Base-by-base conservation (phyloP, 1,140 invertebrate species). In the Heliconius melpomene region DNA sequence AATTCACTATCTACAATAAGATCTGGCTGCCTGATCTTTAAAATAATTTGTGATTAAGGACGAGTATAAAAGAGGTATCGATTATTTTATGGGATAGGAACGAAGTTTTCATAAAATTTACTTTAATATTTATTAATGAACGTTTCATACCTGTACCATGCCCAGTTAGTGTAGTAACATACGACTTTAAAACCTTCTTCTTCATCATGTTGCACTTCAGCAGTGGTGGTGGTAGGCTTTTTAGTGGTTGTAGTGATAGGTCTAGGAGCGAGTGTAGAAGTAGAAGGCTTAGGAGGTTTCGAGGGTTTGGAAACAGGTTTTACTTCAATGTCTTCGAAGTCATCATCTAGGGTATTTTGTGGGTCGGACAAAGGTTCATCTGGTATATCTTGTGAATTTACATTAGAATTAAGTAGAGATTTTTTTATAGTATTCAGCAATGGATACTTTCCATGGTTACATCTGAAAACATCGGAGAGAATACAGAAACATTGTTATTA, bases 131-230 rank as follows among this genome's bases (percentile, higher is more conserved):
- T 57, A 9, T 57, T 9, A 57, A 57, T 23, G 20, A 57, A 9
- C 32, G 3, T 66, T 76, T 70, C 72, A 81, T 89, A 95, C 94
- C 94, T 96, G 86, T 98, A 98, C 97, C 98, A 98, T 18, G 98
- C 97, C 98, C 98, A 99, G 86, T 98, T 98, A 1, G 98, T 98
- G 87, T 98, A 98, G 88, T 98, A 99, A 82, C 98, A 99, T 1
- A 98, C 97, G 0, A 99, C 95, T 94, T 97, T 96, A 81, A 95
- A 97, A 74, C 95, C 86, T 20, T 91, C 88, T 70, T 87, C 88
- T 83, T 88, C 84, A 60, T 87, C 86, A 38, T 82, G 80, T n/a
- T 77, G 77, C 36, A 85, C 75, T 54, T 78, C 73, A 54, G 77
- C 78, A 71, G 83, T 86, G 72, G 84, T 87, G 8, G 77, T 87